These are phyloP conservation scores for Diachrysia chrysitis DNA, from an alignment of 2,888 invertebrate genomes.

Conservation along the genomic window DNA sequence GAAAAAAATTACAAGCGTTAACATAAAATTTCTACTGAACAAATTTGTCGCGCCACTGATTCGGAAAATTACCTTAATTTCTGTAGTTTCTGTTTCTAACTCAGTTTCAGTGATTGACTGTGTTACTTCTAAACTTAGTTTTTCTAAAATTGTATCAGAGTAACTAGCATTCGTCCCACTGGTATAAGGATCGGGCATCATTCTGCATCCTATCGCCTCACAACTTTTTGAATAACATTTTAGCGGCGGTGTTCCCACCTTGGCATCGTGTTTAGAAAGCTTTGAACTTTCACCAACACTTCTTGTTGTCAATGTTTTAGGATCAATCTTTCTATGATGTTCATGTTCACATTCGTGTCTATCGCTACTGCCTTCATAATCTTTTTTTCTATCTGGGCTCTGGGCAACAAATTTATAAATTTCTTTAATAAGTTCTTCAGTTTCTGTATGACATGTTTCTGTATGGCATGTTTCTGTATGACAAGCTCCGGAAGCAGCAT, in stretches of 20 bases:
- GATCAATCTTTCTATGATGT: slow-evolving; percentile 29
- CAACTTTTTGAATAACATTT: slow-evolving; percentile 82
- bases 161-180: slow-evolving; percentile 71
- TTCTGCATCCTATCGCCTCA: slow-evolving; percentile 77
- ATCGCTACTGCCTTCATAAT: slow-evolving; percentile 32
- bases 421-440: slow-evolving; percentile 81
- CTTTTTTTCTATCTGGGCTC: slow-evolving; percentile 63
- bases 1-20: slow-evolving; percentile 15
- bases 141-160: slow-evolving; percentile 80
- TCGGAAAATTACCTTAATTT: slow-evolving; percentile 48
- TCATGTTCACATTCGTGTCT: slow-evolving; percentile 26
- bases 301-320: slow-evolving; percentile 58
- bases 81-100: slow-evolving; percentile 61
- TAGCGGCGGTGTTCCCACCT: slow-evolving; percentile 75
- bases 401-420: slow-evolving; percentile 81
- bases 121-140: slow-evolving; percentile 71
- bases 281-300: slow-evolving; percentile 73
- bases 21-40: background rate
- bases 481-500: slow-evolving; percentile 28
- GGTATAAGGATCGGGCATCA: slow-evolving; percentile 64
- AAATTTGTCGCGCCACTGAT: background rate
- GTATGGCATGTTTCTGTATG: slow-evolving; percentile 36
- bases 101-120: slow-evolving; percentile 70
- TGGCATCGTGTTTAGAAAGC: slow-evolving; percentile 72
- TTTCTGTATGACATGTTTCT: slow-evolving; percentile 61